Evolutionary conservation across 2,797 vertebrate species (phyloP), one percentile per base, ranked within the genome.

Genomic region (Streptopelia turtur): DNA sequence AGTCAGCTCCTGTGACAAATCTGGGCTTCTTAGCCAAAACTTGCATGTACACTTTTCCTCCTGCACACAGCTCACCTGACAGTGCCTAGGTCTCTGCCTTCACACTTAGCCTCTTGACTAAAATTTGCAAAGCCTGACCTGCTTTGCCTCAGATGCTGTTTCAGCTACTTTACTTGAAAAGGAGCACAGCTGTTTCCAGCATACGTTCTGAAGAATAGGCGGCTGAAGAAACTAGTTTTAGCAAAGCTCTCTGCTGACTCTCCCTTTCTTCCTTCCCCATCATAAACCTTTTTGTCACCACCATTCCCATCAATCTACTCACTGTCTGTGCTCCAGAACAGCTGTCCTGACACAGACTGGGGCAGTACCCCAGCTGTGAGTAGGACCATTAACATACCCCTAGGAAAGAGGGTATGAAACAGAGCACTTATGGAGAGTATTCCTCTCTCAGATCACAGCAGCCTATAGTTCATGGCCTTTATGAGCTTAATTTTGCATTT

Each of bases 41-140:
- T 14, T 24, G n/a, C 53, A 60, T 10, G 39, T 31, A 37, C 49
- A 5, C 5, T 52, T 47, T 55, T 72, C 33, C 63, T 53, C 39
- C 31, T 0, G 4, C 41, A 75, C 33, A 31, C 21, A 68, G 18
- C 5, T 71, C 8, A 14, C 60, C n/a, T 2, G 3, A 45, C 21
- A 80, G 50, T 0, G 16, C 53, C 49, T 53, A 45, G 23, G 53
- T n/a, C 49, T 77, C 41, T 53, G 30, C 21, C n/a, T 57, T 91
- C 65, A 50, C 4, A 6, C 31, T 70, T 49, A 57, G 28, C 27
- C 61, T 83, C 68, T 74, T n/a, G 13, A 47, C 65, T 70, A 70
- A 81, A 35, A 61, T 88, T 82, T 85, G 82, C 85, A 94, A 87
- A 83, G 53, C 53, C 90, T 92, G 60, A 87, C 57, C 71, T 91